Conservation (phyloP, 1,140 invertebrate species). For the Drosophila melanica region DNA sequence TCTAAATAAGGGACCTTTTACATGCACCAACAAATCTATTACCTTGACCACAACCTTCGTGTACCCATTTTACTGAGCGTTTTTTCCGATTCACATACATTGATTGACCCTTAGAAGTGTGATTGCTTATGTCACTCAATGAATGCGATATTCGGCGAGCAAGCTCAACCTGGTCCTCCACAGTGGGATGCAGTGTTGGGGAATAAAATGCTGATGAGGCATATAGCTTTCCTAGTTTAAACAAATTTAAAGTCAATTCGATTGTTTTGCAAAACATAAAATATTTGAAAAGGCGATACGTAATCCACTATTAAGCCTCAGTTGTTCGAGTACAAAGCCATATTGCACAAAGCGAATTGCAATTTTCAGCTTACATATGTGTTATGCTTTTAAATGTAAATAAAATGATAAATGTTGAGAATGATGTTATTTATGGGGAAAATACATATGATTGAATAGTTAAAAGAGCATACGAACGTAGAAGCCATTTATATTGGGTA, state of each 20-base stretch:
- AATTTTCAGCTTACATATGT: neutral
- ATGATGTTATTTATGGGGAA: neutral
- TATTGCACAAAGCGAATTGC: neutral
- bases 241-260: slow-evolving; percentile 50
- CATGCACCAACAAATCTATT: slow-evolving; percentile 48
- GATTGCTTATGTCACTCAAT: slow-evolving; percentile 95
- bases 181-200: slow-evolving; percentile 93
- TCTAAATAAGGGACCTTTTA: slow-evolving; percentile 4
- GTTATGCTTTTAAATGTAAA: neutral
- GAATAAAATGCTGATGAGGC: slow-evolving; percentile 97
- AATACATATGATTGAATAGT: neutral
- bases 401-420: neutral
- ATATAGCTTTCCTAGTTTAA: slow-evolving; percentile 92
- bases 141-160: slow-evolving; percentile 95
- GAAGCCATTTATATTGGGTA: slow-evolving; percentile 12
- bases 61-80: slow-evolving; percentile 96
- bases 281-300: slow-evolving; percentile 68
- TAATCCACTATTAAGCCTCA: slow-evolving; percentile 31
- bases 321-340: neutral
- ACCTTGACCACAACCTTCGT: slow-evolving; percentile 88
- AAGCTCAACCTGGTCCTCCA: slow-evolving; percentile 97
- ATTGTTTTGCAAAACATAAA: slow-evolving; percentile 53
- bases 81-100: slow-evolving; percentile 98
- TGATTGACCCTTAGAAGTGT: slow-evolving; percentile 95
- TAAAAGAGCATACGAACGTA: neutral